phyloP scores from a whole-genome alignment of 1,140 invertebrate species.

The Eriosoma lanigerum region DNA sequence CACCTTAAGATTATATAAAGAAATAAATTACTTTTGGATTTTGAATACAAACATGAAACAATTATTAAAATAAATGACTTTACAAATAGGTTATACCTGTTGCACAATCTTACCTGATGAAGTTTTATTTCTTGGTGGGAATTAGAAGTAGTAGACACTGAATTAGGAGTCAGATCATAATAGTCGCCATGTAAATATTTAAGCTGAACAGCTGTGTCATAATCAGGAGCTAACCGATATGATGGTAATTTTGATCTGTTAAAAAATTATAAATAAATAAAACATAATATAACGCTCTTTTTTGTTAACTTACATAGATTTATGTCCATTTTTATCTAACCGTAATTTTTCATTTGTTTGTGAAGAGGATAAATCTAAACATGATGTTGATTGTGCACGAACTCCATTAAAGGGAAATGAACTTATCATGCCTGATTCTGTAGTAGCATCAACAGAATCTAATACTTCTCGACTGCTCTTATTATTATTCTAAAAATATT shows the following conservation, averaged over 20 bases:
- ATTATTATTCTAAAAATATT: conserved; percentile 29
- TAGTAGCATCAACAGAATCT: conserved; percentile 51
- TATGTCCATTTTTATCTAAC: conserved; percentile 53
- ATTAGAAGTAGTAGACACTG: conserved; percentile 60
- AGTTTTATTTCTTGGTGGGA: conserved; percentile 68
- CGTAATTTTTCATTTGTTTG: conserved; percentile 57
- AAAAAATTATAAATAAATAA: background rate
- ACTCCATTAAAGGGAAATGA: conserved; percentile 51
- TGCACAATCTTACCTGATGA: conserved; percentile 30
- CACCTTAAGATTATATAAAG: too few species aligned
- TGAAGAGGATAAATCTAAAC: conserved; percentile 66
- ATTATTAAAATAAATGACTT: too few species aligned
- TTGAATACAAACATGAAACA: too few species aligned
- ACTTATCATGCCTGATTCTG: background rate
- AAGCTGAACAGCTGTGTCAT: conserved; percentile 87
- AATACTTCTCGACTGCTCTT: conserved; percentile 55
- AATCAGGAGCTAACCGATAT: conserved; percentile 89
- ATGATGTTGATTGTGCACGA: conserved; percentile 70
- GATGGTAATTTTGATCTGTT: conserved; percentile 75
- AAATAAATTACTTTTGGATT: too few species aligned
- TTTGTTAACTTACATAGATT: conserved; percentile 14
- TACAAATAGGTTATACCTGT: too few species aligned
- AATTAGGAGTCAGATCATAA: conserved; percentile 53
- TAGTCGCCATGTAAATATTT: conserved; percentile 59
- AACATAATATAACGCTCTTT: background rate